Conservation (phyloP, 1,140 invertebrate species). For the Nixonia krombeini region DNA sequence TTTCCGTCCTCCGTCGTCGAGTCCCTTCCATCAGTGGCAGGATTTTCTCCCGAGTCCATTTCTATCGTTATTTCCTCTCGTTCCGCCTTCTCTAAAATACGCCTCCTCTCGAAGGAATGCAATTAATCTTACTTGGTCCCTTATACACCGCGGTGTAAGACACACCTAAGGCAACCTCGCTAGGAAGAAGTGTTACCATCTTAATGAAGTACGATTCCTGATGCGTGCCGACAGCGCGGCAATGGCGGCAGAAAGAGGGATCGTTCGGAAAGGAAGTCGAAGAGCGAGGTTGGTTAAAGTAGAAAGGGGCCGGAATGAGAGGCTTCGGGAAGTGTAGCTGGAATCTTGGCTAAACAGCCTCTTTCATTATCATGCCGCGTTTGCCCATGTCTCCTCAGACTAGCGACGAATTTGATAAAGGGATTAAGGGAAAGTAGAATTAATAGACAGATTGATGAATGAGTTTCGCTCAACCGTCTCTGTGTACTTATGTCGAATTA, state of each 20-base stretch:
- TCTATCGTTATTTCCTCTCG: constrained; percentile 47
- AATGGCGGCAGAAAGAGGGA: constrained; percentile 29
- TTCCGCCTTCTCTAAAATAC: constrained; percentile 69
- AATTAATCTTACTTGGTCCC: constrained; percentile 70
- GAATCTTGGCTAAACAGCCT: constrained; percentile 60
- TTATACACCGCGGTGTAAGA: constrained; percentile 43
- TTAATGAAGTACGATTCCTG: constrained; percentile 71
- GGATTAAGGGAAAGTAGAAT: constrained; percentile 31
- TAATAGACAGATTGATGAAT: constrained; percentile 11
- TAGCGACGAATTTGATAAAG: constrained; percentile 54
- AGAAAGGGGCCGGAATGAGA: constrained; percentile 38
- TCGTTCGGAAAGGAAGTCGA: constrained; percentile 28
- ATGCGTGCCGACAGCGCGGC: constrained; percentile 58
- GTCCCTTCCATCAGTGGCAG: constrained; percentile 61
- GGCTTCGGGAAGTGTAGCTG: constrained; percentile 47
- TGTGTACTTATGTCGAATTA: not conserved
- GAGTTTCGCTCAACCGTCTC: constrained; percentile 2
- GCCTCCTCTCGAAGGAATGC: constrained; percentile 66
- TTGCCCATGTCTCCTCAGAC: constrained; percentile 45
- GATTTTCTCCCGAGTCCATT: constrained; percentile 56
- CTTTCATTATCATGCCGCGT: constrained; percentile 60
- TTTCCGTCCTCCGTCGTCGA: constrained; percentile 50
- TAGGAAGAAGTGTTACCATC: constrained; percentile 68
- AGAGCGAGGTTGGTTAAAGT: constrained; percentile 23
- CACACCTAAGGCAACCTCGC: constrained; percentile 41